Base-by-base conservation (phyloP, 2,113 vertebrate genomes). In the Bufo bufo region DNA sequence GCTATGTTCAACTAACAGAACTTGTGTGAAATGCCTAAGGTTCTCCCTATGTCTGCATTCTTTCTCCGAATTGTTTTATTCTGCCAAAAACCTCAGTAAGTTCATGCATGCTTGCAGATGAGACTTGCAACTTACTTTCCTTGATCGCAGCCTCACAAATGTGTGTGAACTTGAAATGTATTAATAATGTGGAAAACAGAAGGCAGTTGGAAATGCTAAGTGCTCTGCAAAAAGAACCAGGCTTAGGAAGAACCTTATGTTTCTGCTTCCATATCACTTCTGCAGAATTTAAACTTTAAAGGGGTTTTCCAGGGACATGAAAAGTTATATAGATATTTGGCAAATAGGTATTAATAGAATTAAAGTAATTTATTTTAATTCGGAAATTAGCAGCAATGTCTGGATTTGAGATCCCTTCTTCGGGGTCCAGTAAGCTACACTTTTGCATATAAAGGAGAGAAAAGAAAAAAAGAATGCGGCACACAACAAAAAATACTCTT, bases 61-160 rank as follows among this genome's bases (percentile, higher is more conserved):
- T 74, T 74, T 74, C 69, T 2, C 71, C 2, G 71, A 74, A 47
- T 74, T 47, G 43, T 77, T 77, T 77, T 52, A 50, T n/a, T 77
- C 45, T 77, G 75, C 17, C 75, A 77, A 50, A 77, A 52, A 52
- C 47, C 33, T 77, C 49, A 52, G 75, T 2, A 52, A n/a, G 52
- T 77, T 6, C 49, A 77, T 52, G 75, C 75, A 77, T 52, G 75
- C 47, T 52, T 77, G 75, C 20, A 4, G 45, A 77, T 50, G 47
- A 77, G 75, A 52, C 45, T 77, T 77, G 47, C 19, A 52, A 52
- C 75, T 77, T 45, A 13, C 49, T 77, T 77, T 50, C 75, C 75
- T 77, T 52, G 19, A 20, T 50, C 49, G 11, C 13, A 7, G 49
- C 47, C 74, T 77, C 17, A 77, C 45, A 77, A 77, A 50, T 77